Conservation (phyloP, 1,140 invertebrate genomes). For the Pseudobourletiella spinata region DNA sequence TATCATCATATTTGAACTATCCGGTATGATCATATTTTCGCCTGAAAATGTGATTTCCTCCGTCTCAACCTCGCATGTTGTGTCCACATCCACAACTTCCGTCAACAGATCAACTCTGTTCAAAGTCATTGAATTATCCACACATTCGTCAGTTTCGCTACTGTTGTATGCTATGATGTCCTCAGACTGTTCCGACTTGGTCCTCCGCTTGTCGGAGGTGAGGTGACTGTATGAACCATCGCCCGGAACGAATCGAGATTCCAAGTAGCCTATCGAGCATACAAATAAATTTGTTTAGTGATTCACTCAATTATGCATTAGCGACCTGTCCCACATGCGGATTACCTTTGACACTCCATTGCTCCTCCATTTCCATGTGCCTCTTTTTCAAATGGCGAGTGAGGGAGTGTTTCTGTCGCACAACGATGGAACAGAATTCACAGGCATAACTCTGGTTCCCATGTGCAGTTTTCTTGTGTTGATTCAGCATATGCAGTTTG, state of each 20-base stretch:
- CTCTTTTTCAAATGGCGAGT: conserved; percentile 44
- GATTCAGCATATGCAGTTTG: conserved; percentile 42
- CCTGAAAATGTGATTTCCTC: background rate
- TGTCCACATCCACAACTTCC: background rate
- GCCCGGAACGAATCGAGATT: background rate
- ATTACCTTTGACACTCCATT: conserved; percentile 35
- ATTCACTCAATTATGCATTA: too few species aligned
- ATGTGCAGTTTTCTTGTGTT: conserved; percentile 43
- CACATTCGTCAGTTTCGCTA: too few species aligned
- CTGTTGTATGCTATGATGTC: too few species aligned
- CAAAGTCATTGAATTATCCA: background rate
- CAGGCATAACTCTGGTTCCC: conserved; percentile 44
- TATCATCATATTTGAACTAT: conserved; percentile 13
- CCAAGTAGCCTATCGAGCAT: conserved; percentile 7
- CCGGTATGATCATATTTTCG: conserved; percentile 5
- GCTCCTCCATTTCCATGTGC: conserved; percentile 37
- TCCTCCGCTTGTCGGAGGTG: too few species aligned
- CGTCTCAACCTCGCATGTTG: background rate
- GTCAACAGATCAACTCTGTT: background rate
- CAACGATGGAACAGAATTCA: conserved; percentile 42
- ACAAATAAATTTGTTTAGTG: too few species aligned
- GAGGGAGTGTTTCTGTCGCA: conserved; percentile 41
- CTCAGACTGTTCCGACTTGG: too few species aligned
- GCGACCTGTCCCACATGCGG: too few species aligned
- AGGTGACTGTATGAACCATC: too few species aligned